Base-by-base conservation (phyloP, 1,140 invertebrate species). In the Drosophila lacertosa region DNA sequence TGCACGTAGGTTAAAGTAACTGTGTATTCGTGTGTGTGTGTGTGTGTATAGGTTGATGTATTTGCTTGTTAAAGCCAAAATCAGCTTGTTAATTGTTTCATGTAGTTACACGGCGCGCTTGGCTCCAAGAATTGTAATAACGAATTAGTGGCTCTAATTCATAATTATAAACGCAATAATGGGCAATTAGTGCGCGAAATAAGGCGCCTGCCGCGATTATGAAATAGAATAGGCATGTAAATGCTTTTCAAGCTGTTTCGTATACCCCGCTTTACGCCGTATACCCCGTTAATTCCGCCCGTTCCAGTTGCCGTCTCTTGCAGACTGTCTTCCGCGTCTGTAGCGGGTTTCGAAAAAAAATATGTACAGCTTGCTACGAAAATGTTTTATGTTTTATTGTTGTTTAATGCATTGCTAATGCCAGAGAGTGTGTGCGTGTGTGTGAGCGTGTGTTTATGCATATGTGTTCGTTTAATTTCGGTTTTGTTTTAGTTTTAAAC, bases 221-320 rank as follows among this genome's bases (percentile, higher is more conserved):
- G 81, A 86, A 86, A 86, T 88, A 88, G 82, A 86, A 86, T 86
- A 76, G 70, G 69, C 81, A 86, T 77, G 77, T 86, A 88, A 88
- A 86, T 86, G 72, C 24, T 73, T 32, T 59, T 45, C 20, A 11
- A 32, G 20, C 18, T 64, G 13, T 67, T 39, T 32, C 59, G 24
- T 47, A 18, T 13, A 16, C 44, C 29, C 15, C 29, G 42, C 20
- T 32, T 22, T 13, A 18, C 33, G 29, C 13, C 20, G 18, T 11
- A 10, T 15, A 3, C 18, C 32, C 32, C 42, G n/a, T n/a, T n/a
- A n/a, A n/a, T n/a, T 13, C 20, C 18, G 9, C 13, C 40, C 10
- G 11, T 26, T 15, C 1, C 40, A 11, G 32, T 33, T n/a, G 32
- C 37, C 24, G 10, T 44, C 54, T 24, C 32, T 39, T 2, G 26